Evolutionary conservation across 2,888 invertebrate species (phyloP).

Genomic region (Osedax fenrisi): DNA sequence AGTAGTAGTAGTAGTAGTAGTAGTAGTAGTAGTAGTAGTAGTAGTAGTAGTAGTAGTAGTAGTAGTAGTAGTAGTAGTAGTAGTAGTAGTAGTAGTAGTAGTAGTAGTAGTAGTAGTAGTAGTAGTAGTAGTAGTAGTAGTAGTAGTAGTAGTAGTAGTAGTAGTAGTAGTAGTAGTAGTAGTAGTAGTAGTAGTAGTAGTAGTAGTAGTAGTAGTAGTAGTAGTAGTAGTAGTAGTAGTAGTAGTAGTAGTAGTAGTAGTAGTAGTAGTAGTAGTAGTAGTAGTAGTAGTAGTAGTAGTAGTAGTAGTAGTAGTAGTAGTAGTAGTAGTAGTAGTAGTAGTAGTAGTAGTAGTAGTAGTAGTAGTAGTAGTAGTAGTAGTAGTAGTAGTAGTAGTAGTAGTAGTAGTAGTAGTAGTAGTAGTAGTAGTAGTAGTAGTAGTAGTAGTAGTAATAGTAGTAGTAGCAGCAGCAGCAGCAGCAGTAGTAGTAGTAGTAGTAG

Average conservation of each 20-base stretch:
- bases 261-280: not conserved
- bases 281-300: not conserved
- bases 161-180: not conserved
- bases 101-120: no score
- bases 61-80: no score
- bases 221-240: not conserved
- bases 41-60: no score
- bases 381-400: not conserved
- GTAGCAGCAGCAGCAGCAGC: not conserved
- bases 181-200: not conserved
- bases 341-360: not conserved
- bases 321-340: not conserved
- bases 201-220: not conserved
- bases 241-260: not conserved
- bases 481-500: not conserved
- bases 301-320: not conserved
- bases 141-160: not conserved
- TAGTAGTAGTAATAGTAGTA: not conserved
- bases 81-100: no score
- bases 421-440: not conserved
- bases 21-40: no score
- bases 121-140: not conserved
- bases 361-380: not conserved
- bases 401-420: not conserved
- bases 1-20: no score